A percentile compares a stretch with the other conserved stretches of the same genome.
phyloP scores from a whole-genome alignment of 2,888 invertebrate species.

The Andricus quercusramuli region DNA sequence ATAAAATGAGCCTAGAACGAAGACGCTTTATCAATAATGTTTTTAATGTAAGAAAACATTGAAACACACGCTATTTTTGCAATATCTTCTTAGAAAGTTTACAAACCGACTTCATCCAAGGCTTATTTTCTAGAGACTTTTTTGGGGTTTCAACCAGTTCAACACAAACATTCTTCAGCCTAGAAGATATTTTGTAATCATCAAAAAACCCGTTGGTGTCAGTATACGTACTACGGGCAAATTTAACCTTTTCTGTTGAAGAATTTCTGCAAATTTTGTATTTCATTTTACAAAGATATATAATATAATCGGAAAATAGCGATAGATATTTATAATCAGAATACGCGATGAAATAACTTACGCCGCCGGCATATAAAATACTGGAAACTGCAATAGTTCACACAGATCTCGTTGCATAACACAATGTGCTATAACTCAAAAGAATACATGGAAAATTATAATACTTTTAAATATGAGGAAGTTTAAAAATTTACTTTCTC shows the following conservation, averaged over 20 bases:
- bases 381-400: slow-evolving; percentile 3
- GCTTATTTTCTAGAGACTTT: no score
- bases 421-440: not conserved
- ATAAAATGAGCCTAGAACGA: no score
- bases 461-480: not conserved
- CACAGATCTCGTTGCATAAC: not conserved
- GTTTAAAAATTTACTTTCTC: slow-evolving; percentile 2
- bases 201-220: no score
- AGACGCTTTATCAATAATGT: no score
- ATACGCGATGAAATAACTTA: not conserved
- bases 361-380: not conserved
- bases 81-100: not conserved
- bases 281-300: not conserved
- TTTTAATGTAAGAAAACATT: no score
- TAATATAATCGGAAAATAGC: not conserved
- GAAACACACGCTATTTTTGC: no score
- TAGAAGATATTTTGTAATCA: no score
- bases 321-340: not conserved
- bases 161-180: no score
- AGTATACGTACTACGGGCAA: no score
- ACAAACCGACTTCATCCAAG: no score
- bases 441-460: slow-evolving; percentile 5
- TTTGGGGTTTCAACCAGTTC: no score
- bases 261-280: not conserved
- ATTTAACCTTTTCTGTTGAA: not conserved